These are phyloP conservation scores for Leptinotarsa peninsularis DNA, from an alignment of 2,888 invertebrate genomes.

Conservation along the genomic window DNA sequence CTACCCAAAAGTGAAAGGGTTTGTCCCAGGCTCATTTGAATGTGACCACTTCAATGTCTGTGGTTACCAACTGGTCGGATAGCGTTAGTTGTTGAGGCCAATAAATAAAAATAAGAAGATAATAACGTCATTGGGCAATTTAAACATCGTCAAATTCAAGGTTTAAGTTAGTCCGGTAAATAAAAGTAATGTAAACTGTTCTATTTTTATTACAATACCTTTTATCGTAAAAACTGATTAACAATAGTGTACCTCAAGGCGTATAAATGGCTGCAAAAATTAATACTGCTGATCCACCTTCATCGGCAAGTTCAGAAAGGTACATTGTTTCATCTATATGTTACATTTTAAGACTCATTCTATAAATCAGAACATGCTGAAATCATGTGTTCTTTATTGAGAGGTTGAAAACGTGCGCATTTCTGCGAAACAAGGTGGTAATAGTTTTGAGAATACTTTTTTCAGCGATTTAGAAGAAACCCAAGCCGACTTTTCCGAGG, in stretches of 20 bases:
- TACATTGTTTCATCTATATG: conserved; percentile 62
- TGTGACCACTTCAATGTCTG: too few species aligned
- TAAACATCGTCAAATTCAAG: too few species aligned
- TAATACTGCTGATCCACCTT: conserved; percentile 83
- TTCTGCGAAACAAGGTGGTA: neutral
- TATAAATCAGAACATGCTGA: neutral
- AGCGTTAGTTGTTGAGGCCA: too few species aligned
- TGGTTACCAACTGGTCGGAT: too few species aligned
- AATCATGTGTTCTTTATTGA: neutral
- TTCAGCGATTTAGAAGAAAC: conserved; percentile 70
- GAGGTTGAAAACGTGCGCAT: neutral
- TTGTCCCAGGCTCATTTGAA: too few species aligned
- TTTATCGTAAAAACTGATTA: neutral
- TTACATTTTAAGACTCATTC: neutral
- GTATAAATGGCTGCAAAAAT: conserved; percentile 69
- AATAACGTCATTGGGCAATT: too few species aligned
- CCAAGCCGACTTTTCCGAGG: conserved; percentile 76
- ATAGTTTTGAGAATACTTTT: conserved; percentile 19
- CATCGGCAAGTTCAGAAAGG: conserved; percentile 93
- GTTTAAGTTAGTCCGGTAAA: conserved; percentile 5
- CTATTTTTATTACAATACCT: conserved; percentile 17
- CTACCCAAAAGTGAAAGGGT: too few species aligned
- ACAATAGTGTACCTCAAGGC: neutral
- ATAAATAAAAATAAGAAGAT: too few species aligned
- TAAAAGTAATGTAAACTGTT: neutral